Evolutionary conservation across 2,797 vertebrate species (phyloP).

Genomic region (Diceros bicornis): DNA sequence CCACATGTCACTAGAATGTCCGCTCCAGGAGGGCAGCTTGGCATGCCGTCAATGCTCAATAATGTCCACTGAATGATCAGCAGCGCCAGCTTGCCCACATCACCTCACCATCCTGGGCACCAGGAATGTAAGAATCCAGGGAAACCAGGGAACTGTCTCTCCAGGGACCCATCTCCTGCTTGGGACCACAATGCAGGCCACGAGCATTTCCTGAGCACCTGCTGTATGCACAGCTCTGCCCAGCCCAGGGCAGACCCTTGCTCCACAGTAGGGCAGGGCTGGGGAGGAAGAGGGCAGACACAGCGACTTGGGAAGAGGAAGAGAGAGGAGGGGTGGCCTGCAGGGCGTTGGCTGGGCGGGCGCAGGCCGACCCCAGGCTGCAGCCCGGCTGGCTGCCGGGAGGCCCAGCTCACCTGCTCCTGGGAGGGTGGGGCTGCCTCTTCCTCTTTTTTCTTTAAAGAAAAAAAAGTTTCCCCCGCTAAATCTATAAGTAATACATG

Average conservation of each 20-base stretch:
- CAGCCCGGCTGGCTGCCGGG: background rate
- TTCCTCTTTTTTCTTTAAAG: conserved; percentile 59
- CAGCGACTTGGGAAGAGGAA: background rate
- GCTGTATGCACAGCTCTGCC: background rate
- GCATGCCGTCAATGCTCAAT: background rate
- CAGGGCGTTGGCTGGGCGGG: background rate
- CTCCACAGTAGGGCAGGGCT: background rate
- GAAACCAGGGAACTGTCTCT: background rate
- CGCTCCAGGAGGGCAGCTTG: no score
- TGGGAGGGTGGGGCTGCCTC: background rate
- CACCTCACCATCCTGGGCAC: background rate
- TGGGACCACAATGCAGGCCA: background rate
- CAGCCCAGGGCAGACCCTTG: background rate
- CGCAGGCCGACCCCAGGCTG: background rate
- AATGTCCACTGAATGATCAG: background rate
- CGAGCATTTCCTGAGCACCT: background rate
- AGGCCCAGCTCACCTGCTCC: background rate
- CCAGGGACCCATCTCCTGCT: background rate
- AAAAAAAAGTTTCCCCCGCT: background rate
- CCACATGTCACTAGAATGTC: background rate
- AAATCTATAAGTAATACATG: background rate
- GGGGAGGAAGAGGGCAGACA: background rate
- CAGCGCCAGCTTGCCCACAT: background rate
- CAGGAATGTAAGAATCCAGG: background rate
- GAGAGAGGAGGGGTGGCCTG: fast-evolving